These are phyloP conservation scores for Amblyjoppa proteus DNA, from an alignment of 2,888 invertebrate species.

Conservation along the genomic window DNA sequence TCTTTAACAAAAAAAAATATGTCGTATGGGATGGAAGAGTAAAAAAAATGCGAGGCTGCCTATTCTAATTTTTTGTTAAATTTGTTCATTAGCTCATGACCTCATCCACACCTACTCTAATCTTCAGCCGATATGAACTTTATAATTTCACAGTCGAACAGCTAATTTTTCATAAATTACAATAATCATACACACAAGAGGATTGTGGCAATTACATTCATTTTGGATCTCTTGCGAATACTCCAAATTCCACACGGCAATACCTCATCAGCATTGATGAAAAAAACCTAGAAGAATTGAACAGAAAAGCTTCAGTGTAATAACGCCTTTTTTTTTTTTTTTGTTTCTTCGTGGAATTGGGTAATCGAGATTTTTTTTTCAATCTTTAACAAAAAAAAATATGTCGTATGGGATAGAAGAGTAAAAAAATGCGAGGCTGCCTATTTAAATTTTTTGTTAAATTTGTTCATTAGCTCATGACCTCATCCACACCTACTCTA, in stretches of 20 bases:
- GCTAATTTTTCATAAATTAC: constrained; percentile 1
- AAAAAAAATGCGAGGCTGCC: no score
- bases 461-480: neutral
- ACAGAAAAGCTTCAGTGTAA: constrained; percentile 6
- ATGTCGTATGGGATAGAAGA: no score
- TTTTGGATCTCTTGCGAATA: neutral
- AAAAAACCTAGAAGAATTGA: constrained; percentile 7
- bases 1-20: no score
- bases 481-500: neutral
- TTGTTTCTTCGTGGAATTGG: no score
- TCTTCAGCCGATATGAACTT: neutral
- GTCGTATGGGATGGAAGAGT: no score
- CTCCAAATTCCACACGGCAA: constrained; percentile 20
- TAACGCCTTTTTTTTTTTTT: neutral
- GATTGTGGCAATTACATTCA: no score
- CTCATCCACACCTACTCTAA: neutral
- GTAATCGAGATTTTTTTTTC: no score
- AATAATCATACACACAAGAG: constrained; percentile 7
- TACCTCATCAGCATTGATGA: constrained; percentile 27
- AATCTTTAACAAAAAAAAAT: no score
- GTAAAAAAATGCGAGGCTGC: no score
- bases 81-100: neutral
- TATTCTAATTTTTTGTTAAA: no score
- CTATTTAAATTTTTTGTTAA: no score
- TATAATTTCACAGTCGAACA: neutral